These are phyloP conservation scores for Drosophila dunni DNA, from an alignment of 1,140 invertebrate genomes.

Conservation along the genomic window DNA sequence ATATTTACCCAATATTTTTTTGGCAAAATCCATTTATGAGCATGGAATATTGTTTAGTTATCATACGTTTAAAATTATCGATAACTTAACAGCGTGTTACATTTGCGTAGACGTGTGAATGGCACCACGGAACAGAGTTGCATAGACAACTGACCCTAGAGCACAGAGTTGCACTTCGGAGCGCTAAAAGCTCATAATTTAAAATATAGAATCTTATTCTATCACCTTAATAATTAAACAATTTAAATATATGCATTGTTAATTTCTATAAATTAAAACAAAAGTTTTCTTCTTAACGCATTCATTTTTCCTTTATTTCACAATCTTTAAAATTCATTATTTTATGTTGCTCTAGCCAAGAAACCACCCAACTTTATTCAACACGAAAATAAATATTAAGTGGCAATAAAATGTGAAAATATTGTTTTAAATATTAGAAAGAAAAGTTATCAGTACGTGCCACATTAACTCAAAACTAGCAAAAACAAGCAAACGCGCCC, in stretches of 20 bases:
- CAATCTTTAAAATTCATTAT: constrained; percentile 42
- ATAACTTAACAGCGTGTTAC: constrained; percentile 7
- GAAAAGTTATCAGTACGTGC: constrained; percentile 68
- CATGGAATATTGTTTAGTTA: constrained; percentile 13
- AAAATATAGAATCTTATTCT: too few species aligned
- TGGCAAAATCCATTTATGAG: constrained; percentile 86
- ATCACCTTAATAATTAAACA: too few species aligned
- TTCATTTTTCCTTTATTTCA: constrained; percentile 72
- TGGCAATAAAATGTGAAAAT: constrained; percentile 54
- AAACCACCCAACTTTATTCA: constrained; percentile 44
- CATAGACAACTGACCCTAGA: background rate
- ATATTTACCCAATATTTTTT: constrained; percentile 87
- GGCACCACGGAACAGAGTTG: background rate
- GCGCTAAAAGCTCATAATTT: background rate
- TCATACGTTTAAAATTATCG: constrained; percentile 12
- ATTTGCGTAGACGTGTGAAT: background rate
- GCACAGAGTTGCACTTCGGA: background rate
- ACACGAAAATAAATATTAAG: constrained; percentile 59
- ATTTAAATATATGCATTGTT: too few species aligned
- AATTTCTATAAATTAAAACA: too few species aligned
- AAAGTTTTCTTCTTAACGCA: constrained; percentile 44
- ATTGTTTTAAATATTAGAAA: constrained; percentile 50
- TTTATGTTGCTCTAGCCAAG: constrained; percentile 37
- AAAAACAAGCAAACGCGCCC: constrained; percentile 29
- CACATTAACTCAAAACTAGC: constrained; percentile 62